Percentiles rank a stretch among this genome's conserved stretches.
These are phyloP conservation scores for Drosophila atroscutellata DNA, from an alignment of 2,888 invertebrate genomes.

Conservation along the genomic window DNA sequence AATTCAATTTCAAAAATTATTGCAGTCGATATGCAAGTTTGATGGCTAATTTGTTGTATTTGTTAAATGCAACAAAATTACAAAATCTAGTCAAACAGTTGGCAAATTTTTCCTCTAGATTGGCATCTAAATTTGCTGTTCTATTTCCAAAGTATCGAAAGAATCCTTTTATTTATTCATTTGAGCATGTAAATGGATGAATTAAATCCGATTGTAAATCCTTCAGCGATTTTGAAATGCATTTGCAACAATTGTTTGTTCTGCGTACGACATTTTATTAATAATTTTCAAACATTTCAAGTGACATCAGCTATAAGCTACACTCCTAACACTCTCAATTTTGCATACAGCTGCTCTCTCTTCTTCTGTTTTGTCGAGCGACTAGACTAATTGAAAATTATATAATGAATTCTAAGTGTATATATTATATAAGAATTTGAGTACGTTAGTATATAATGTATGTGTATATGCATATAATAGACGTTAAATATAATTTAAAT, in stretches of 20 bases:
- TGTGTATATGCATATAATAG: slow-evolving; percentile 59
- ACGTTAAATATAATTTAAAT: slow-evolving; percentile 59
- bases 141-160: neutral
- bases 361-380: slow-evolving; percentile 1
- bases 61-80: neutral
- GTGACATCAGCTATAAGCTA: slow-evolving; percentile 60
- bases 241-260: slow-evolving; percentile 17
- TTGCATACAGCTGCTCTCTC: slow-evolving; percentile 26
- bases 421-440: slow-evolving; percentile 26
- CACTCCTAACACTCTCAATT: slow-evolving; percentile 54
- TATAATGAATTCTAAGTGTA: slow-evolving; percentile 57
- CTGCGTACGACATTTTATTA: slow-evolving; percentile 76
- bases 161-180: neutral
- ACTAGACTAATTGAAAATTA: slow-evolving; percentile 46
- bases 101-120: neutral
- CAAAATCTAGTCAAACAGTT: neutral
- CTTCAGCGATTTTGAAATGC: neutral
- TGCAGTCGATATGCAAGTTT: neutral
- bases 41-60: neutral
- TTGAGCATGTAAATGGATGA: neutral
- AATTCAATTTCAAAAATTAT: neutral
- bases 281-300: slow-evolving; percentile 54
- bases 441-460: slow-evolving; percentile 24
- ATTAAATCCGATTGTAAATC: neutral
- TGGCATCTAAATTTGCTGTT: neutral